Conservation (phyloP, 2,888 invertebrate species). For the Arctia plantaginis region DNA sequence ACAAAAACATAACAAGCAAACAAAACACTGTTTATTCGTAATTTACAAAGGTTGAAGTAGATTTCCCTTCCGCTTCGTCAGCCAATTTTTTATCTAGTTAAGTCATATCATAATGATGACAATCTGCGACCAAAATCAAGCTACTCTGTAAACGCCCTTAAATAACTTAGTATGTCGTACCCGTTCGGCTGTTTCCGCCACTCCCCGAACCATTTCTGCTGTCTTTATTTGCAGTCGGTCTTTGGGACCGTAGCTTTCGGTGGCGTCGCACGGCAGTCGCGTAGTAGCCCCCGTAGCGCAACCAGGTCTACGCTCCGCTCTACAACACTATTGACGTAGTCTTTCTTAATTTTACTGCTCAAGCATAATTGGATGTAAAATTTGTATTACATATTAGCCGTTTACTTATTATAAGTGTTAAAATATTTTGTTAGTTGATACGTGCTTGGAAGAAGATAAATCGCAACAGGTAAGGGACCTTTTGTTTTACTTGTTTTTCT, state of each 20-base stretch:
- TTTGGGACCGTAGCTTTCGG: constrained; percentile 58
- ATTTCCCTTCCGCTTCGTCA: constrained; percentile 20
- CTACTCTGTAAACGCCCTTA: constrained; percentile 63
- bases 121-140: constrained; percentile 51
- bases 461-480: constrained; percentile 49
- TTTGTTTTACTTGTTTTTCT: constrained; percentile 2
- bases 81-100: constrained; percentile 47
- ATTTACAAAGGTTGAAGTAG: constrained; percentile 14
- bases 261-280: constrained; percentile 79
- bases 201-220: constrained; percentile 64
- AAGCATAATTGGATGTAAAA: constrained; percentile 34
- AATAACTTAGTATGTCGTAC: constrained; percentile 63
- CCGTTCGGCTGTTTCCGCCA: constrained; percentile 71
- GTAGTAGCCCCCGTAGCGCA: constrained; percentile 71
- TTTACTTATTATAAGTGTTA: constrained; percentile 41
- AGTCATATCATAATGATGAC: constrained; percentile 48
- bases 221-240: constrained; percentile 67
- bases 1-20: neutral
- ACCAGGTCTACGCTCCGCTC: constrained; percentile 53
- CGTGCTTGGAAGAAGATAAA: constrained; percentile 45
- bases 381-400: constrained; percentile 23
- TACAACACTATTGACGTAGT: constrained; percentile 47
- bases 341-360: constrained; percentile 45
- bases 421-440: constrained; percentile 36
- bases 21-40: neutral